A percentile compares a stretch with the other conserved stretches of the same genome.
Conservation (phyloP, 2,113 vertebrate genomes). For the Coptodon bakossiorum region DNA sequence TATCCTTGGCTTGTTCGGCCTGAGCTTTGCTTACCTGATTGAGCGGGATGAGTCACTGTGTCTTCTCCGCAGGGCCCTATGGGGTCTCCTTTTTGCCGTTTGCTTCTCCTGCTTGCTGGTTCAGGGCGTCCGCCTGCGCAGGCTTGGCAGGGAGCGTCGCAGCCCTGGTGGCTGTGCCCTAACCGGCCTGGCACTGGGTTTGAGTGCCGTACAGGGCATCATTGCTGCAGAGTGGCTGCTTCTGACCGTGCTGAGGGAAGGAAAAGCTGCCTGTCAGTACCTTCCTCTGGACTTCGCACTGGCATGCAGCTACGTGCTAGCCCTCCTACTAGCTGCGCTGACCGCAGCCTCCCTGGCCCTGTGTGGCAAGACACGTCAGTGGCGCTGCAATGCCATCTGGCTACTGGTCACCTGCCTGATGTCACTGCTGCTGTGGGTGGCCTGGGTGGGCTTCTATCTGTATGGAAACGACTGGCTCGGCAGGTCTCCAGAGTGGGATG, state of each 20-base stretch:
- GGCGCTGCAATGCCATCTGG: slow-evolving; percentile 87
- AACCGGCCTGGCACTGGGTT: slow-evolving; percentile 76
- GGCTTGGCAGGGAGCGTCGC: slow-evolving; percentile 81
- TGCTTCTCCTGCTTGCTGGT: slow-evolving; percentile 93
- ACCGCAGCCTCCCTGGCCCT: slow-evolving; percentile 80
- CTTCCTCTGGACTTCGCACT: slow-evolving; percentile 88
- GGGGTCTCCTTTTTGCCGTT: slow-evolving; percentile 87
- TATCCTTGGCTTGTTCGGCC: slow-evolving; percentile 84
- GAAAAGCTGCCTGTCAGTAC: slow-evolving; percentile 83
- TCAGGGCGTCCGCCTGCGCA: slow-evolving; percentile 83
- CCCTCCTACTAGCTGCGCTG: slow-evolving; percentile 77
- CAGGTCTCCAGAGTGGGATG: slow-evolving; percentile 81
- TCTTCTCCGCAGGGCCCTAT: slow-evolving; percentile 82
- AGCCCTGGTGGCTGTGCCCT: slow-evolving; percentile 85
- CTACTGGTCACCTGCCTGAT: slow-evolving; percentile 82
- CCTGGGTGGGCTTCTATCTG: slow-evolving; percentile 94
- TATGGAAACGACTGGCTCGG: slow-evolving; percentile 81
- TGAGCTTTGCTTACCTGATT: slow-evolving; percentile 92
- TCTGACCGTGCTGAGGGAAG: slow-evolving; percentile 84
- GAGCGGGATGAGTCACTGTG: slow-evolving; percentile 85
- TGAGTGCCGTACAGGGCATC: slow-evolving; percentile 89
- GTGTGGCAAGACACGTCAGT: slow-evolving; percentile 87
- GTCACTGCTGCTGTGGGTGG: slow-evolving; percentile 87
- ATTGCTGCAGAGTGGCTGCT: slow-evolving; percentile 91
- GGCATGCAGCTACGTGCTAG: slow-evolving; percentile 87